Base-by-base conservation (phyloP, 1,140 invertebrate genomes). In the Hirudo medicinalis region DNA sequence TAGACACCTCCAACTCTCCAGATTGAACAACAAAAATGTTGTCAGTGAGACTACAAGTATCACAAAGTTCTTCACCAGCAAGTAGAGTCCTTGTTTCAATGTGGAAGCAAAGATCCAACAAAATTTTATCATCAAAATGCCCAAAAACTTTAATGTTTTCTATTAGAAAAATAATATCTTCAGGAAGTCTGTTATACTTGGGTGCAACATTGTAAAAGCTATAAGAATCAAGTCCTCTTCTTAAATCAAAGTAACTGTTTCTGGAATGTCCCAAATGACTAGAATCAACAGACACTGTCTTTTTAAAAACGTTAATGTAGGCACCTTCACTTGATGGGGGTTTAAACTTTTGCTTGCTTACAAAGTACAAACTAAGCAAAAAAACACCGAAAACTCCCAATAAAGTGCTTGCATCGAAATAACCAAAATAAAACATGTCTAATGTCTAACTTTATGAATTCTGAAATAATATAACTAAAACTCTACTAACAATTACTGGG, bases 1-100 rank as follows among this genome's bases (percentile, higher is more conserved):
- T 92, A 80, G 88, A 96, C 43, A 99, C 94, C 83, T 93, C 90
- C 4, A 98, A 85, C 76, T 88, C 86, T 11, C 95, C 95, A 79
- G 88, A 92, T 79, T 98, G 92, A 0, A 98, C 90, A 40, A 99
- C 94, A 82, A 93, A 98, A 67, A 99, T 92, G 80, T 93, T 94
- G 81, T 97, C 92, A 84, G 98, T 95, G 0, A 87, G 86, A 79
- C 99, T 93, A 70, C 91, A 94, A 76, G 80, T 94, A 89, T 89
- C 90, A 79, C 97, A 97, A 5, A 97, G 83, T 79, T 88, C 89
- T 63, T 88, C 86, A 13, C 92, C 92, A 72, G 91, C 88, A 43
- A 87, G 85, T 29, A 97, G 81, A 77, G 89, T 89, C 71, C 93
- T 83, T 25, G 92, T 89, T 82, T 97, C 91, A n/a, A 94, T 92